Percentiles rank a stretch among this genome's conserved stretches.
These are phyloP conservation scores for Grallaria varia DNA, from an alignment of 2,113 vertebrate genomes.

Conservation along the genomic window DNA sequence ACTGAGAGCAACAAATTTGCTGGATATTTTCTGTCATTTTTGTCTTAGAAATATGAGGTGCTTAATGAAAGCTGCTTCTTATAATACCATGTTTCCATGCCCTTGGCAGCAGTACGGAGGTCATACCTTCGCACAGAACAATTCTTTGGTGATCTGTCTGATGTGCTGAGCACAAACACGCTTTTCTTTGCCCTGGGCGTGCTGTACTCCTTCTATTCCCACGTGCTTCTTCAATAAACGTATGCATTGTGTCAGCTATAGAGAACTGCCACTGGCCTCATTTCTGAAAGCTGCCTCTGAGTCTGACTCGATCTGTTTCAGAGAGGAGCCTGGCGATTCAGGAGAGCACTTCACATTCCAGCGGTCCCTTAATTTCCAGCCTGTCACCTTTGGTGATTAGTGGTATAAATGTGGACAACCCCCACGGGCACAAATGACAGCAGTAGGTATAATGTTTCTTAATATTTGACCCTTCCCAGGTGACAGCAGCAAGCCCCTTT, in stretches of 20 bases:
- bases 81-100: conserved; percentile 21
- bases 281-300: neutral
- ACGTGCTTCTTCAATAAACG: conserved; percentile 57
- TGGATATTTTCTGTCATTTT: neutral
- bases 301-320: neutral
- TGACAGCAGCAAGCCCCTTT: neutral
- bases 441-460: neutral
- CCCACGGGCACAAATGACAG: neutral
- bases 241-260: conserved; percentile 8
- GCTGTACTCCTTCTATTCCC: conserved; percentile 60
- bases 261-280: neutral
- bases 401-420: neutral
- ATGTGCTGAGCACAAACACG: conserved; percentile 53
- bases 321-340: neutral
- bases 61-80: conserved; percentile 46
- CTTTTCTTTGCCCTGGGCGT: conserved; percentile 64
- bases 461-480: neutral
- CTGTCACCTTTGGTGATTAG: neutral
- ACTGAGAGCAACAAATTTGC: neutral
- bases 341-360: neutral
- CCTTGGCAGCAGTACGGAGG: conserved; percentile 54
- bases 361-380: neutral
- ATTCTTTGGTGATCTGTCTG: conserved; percentile 54
- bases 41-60: conserved; percentile 49
- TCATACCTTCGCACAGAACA: conserved; percentile 61